Conservation (phyloP, 2,888 invertebrate species). For the Brenthis daphne region DNA sequence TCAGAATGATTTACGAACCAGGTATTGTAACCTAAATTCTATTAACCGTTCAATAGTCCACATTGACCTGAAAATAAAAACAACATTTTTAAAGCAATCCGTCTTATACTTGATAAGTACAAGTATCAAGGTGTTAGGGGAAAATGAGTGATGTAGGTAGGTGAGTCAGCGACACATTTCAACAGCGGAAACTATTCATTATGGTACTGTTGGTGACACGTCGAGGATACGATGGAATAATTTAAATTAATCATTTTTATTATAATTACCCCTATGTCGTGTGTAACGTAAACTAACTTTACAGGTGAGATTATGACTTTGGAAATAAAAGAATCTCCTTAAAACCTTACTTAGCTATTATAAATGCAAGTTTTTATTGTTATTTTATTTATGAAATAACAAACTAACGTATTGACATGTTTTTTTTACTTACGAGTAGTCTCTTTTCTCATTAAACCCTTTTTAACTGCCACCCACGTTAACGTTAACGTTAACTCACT, state of each 20-base stretch:
- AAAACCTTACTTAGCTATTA: too few species aligned
- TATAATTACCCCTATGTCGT: not conserved
- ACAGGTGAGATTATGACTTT: too few species aligned
- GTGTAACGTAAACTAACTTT: too few species aligned
- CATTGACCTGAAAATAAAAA: constrained; percentile 15
- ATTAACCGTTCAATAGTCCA: not conserved
- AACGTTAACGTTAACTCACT: too few species aligned
- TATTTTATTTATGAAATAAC: too few species aligned
- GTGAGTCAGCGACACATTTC: constrained; percentile 53
- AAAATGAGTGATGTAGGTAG: constrained; percentile 38
- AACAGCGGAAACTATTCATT: constrained; percentile 69
- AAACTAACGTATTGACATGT: too few species aligned
- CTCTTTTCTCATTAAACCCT: too few species aligned
- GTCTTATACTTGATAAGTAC: constrained; percentile 33
- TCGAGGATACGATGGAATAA: constrained; percentile 5
- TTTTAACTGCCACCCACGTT: too few species aligned
- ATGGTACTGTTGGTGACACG: constrained; percentile 52
- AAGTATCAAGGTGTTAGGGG: constrained; percentile 19
- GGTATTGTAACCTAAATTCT: constrained; percentile 12
- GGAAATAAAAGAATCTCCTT: too few species aligned
- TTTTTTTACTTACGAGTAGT: too few species aligned
- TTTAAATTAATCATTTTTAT: constrained; percentile 4
- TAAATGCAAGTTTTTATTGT: too few species aligned
- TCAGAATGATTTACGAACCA: constrained; percentile 9
- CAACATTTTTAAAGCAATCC: constrained; percentile 22